Conservation (phyloP, 2,797 vertebrate genomes). For the Microctenopoma lineatum region DNA sequence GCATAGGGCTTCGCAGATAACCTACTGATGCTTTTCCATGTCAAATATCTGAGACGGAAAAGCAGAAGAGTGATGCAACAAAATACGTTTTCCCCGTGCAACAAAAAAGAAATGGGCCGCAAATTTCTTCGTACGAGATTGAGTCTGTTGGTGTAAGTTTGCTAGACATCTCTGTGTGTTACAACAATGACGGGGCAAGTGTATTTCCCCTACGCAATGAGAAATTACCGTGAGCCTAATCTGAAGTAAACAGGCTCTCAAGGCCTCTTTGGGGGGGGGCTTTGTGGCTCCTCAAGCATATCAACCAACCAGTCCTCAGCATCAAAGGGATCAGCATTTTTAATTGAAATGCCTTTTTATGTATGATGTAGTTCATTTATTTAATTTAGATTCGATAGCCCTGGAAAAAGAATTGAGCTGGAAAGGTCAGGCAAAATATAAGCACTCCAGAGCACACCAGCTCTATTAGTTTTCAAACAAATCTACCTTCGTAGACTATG, state of each 20-base stretch:
- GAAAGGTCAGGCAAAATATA: conserved; percentile 71
- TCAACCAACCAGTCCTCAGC: conserved; percentile 57
- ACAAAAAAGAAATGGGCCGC: conserved; percentile 15
- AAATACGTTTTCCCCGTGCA: conserved; percentile 10
- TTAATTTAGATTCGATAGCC: conserved; percentile 71
- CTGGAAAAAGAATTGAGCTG: conserved; percentile 65
- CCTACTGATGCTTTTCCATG: conserved; percentile 58
- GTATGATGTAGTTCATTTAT: conserved; percentile 76
- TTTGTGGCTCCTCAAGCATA: conserved; percentile 56
- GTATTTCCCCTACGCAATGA: conserved; percentile 50
- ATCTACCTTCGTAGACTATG: conserved; percentile 57
- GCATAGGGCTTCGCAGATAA: conserved; percentile 56
- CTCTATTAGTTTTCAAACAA: conserved; percentile 69
- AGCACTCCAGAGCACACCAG: conserved; percentile 54
- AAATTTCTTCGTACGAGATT: conserved; percentile 13
- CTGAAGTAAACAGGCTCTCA: conserved; percentile 65
- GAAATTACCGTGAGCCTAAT: conserved; percentile 66
- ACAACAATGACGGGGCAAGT: conserved; percentile 37
- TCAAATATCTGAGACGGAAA: conserved; percentile 43
- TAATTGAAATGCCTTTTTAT: conserved; percentile 76
- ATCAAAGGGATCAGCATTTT: conserved; percentile 74
- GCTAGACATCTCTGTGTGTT: conserved; percentile 45
- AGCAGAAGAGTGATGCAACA: conserved; percentile 19
- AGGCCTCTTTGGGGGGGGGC: conserved; percentile 44
- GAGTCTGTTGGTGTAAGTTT: conserved; percentile 25